Percentiles rank a stretch among this genome's conserved stretches.
Conservation (phyloP, 2,113 vertebrate species). For the Crotalus horridus region DNA sequence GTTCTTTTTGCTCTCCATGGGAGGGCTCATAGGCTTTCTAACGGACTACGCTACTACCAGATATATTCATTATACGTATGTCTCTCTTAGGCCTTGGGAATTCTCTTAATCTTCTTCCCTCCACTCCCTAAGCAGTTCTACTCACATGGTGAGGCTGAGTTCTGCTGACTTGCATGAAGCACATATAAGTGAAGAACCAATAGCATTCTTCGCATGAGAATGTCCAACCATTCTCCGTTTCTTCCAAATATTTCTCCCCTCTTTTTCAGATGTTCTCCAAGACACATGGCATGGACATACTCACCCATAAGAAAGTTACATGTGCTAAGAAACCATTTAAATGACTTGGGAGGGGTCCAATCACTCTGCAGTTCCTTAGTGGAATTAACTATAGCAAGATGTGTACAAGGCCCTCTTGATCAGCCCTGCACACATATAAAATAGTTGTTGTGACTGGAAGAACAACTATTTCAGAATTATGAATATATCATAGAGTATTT, state of each 20-base stretch:
- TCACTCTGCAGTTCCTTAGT: background rate
- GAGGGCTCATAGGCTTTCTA: background rate
- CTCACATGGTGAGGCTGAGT: background rate
- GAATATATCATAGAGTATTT: background rate
- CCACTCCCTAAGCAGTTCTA: background rate
- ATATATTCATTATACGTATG: background rate
- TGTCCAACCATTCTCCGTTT: background rate
- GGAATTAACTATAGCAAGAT: background rate
- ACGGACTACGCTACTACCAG: background rate
- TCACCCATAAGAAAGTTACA: background rate
- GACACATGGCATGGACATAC: background rate
- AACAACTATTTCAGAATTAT: background rate
- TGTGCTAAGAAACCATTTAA: background rate
- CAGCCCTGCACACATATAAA: background rate
- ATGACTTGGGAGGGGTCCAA: background rate
- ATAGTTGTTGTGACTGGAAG: background rate
- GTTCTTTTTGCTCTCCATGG: background rate
- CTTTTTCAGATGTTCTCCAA: background rate
- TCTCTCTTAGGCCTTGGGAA: background rate
- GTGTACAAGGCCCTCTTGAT: background rate
- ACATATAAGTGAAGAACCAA: conserved; percentile 39
- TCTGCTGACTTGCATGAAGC: background rate
- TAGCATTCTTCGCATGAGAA: background rate
- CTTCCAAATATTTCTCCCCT: background rate
- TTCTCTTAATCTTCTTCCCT: background rate